Percentiles rank a stretch among this genome's conserved stretches.
Conservation (phyloP, 2,888 invertebrate species). For the Cantharis rufa region DNA sequence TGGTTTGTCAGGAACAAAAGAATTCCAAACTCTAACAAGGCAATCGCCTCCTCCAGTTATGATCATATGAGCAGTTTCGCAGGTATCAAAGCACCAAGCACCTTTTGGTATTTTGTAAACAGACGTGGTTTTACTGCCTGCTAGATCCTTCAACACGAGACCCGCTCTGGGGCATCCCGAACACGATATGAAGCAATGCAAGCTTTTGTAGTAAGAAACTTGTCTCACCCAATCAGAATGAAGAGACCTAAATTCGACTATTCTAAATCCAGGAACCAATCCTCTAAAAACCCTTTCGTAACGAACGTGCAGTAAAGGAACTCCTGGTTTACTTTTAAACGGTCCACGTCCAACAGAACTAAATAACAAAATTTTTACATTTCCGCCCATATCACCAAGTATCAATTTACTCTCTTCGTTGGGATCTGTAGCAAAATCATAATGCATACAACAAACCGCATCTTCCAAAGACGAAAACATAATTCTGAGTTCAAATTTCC, state of each 20-base stretch:
- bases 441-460: slow-evolving; percentile 62
- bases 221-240: slow-evolving; percentile 74
- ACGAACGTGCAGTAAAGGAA: slow-evolving; percentile 60
- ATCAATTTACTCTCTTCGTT: slow-evolving; percentile 66
- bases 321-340: slow-evolving; percentile 69
- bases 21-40: slow-evolving; percentile 73
- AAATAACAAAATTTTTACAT: slow-evolving; percentile 67
- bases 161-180: slow-evolving; percentile 54
- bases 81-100: slow-evolving; percentile 66
- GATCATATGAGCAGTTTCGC: slow-evolving; percentile 63
- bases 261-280: slow-evolving; percentile 46
- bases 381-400: slow-evolving; percentile 76
- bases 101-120: slow-evolving; percentile 66
- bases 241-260: slow-evolving; percentile 59
- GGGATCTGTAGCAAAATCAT: slow-evolving; percentile 63
- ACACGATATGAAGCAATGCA: slow-evolving; percentile 71
- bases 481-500: slow-evolving; percentile 72
- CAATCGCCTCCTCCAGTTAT: slow-evolving; percentile 80
- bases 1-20: slow-evolving; percentile 72
- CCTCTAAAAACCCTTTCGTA: slow-evolving; percentile 56
- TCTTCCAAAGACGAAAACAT: slow-evolving; percentile 70
- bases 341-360: slow-evolving; percentile 67
- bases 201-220: slow-evolving; percentile 67
- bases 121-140: slow-evolving; percentile 61
- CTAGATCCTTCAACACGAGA: slow-evolving; percentile 66